These are phyloP conservation scores for Rafetus swinhoei DNA, from an alignment of 2,113 vertebrate genomes.

Conservation along the genomic window DNA sequence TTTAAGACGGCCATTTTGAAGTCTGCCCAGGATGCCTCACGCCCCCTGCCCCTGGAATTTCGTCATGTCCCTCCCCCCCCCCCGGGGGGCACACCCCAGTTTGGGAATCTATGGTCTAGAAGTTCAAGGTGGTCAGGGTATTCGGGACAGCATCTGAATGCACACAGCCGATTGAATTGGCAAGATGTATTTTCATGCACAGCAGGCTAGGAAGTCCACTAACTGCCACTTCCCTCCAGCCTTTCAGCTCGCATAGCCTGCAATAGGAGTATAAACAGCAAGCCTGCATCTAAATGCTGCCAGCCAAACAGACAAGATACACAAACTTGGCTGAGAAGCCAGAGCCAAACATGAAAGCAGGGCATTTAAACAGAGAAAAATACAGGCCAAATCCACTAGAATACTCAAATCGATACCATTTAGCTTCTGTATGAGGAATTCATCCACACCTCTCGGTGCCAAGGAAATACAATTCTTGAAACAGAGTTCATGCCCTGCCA, in stretches of 20 bases:
- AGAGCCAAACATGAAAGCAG: conserved; percentile 55
- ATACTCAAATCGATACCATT: not conserved
- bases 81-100: too few relatives aligned
- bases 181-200: not conserved
- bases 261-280: conserved; percentile 10
- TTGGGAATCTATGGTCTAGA: not conserved
- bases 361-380: not conserved
- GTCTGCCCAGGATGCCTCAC: too few relatives aligned
- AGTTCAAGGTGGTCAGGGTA: not conserved
- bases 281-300: not conserved
- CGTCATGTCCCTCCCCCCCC: too few relatives aligned
- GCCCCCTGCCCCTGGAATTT: too few relatives aligned
- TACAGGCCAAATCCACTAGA: not conserved
- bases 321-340: conserved; percentile 27
- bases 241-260: not conserved
- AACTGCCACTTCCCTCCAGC: too few relatives aligned
- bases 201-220: not conserved
- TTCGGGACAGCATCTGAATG: not conserved
- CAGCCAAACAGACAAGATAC: conserved; percentile 18
- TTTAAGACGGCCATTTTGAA: too few relatives aligned
- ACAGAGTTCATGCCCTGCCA: rapidly evolving
- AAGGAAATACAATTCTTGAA: not conserved
- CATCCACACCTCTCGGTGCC: not conserved
- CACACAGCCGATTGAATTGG: not conserved
- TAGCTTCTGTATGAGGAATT: not conserved